Evolutionary conservation across 2,797 vertebrate genomes (phyloP).

Genomic region (Phoxinus dragarum): DNA sequence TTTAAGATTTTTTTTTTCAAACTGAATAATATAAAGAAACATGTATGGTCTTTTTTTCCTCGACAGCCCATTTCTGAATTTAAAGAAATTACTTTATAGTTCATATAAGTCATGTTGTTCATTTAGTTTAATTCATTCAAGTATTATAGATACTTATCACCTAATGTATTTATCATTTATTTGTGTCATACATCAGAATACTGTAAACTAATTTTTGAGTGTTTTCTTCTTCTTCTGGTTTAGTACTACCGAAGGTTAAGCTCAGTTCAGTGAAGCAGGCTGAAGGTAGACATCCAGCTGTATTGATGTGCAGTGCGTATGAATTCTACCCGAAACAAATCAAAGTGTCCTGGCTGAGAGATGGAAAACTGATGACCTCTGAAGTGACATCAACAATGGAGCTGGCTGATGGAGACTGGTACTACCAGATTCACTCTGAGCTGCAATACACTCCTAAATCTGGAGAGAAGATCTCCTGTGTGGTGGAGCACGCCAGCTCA

Average conservation of each 20-base stretch:
- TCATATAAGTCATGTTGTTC: neutral
- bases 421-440: conserved; percentile 67
- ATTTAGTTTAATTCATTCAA: neutral
- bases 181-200: neutral
- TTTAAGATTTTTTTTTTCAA: neutral
- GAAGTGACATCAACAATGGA: conserved; percentile 19
- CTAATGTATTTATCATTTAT: neutral
- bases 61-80: rapidly evolving
- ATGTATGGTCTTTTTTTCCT: too few species aligned
- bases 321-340: conserved; percentile 45
- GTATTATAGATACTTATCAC: neutral
- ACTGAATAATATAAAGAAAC: neutral
- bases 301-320: conserved; percentile 40
- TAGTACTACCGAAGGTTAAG: conserved; percentile 61
- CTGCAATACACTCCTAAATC: conserved; percentile 64
- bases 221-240: neutral
- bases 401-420: conserved; percentile 72
- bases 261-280: conserved; percentile 49
- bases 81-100: neutral
- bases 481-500: neutral
- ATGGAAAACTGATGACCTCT: conserved; percentile 46
- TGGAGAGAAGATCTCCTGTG: conserved; percentile 63
- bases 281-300: neutral
- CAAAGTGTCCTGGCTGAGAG: conserved; percentile 65
- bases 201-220: neutral